A percentile compares a stretch with the other conserved stretches of the same genome.
Evolutionary conservation across 2,797 vertebrate species (phyloP).

Genomic region (Dermochelys coriacea): DNA sequence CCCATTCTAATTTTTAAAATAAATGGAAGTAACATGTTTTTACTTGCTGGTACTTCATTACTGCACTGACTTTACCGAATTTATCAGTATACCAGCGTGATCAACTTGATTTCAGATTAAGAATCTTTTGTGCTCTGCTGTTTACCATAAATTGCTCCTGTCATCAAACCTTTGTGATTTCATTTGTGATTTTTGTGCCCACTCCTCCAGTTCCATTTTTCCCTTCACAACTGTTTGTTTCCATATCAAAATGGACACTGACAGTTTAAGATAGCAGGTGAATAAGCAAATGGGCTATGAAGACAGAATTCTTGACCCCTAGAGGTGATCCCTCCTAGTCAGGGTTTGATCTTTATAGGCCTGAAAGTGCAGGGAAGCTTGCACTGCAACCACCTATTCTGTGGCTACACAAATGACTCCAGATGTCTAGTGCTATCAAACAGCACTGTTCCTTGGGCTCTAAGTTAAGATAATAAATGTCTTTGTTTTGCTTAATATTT

Average conservation of each 20-base stretch:
- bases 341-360: not conserved
- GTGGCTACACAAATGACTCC: not conserved
- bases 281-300: not conserved
- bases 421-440: not conserved
- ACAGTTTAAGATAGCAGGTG: not conserved
- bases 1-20: not conserved
- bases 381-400: not conserved
- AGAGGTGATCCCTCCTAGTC: not conserved
- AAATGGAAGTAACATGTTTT: not conserved
- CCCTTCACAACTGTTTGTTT: not conserved
- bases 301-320: not conserved
- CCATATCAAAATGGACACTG: not conserved
- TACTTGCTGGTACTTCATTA: not conserved
- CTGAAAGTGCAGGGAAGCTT: not conserved
- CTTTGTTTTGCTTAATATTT: not conserved
- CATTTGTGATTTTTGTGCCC: not conserved
- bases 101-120: not conserved
- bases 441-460: accelerated
- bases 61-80: accelerated
- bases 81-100: not conserved
- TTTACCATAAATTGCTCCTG: not conserved
- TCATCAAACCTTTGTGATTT: not conserved
- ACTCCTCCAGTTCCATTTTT: not conserved
- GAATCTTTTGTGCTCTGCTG: accelerated
- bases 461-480: not conserved